Base-by-base conservation (phyloP, 2,113 vertebrate species). In the Paramormyrops kingsleyae region DNA sequence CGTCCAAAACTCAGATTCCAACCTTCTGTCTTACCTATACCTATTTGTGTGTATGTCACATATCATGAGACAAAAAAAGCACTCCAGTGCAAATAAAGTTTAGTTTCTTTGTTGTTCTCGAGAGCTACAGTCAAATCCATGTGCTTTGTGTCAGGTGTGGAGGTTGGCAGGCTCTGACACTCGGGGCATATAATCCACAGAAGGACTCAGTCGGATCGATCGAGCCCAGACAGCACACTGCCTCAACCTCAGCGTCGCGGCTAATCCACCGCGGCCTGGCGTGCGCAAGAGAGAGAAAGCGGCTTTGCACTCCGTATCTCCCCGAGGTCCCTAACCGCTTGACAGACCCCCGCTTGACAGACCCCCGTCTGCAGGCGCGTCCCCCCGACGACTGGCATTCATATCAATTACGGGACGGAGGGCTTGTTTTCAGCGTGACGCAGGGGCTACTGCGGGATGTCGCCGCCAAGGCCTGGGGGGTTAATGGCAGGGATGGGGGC, bases 361-460 rank as follows among this genome's bases (percentile, higher is more conserved):
- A 87, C 90, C 88, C 88, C 91, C 90, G 53, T 92, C 92, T 92
- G 90, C 87, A 62, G 89, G 83, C 87, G 89, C 92, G 87, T 93
- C 91, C 92, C 91, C 83, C 89, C 90, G 62, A 88, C 91, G 93
- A 92, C 87, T 90, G 90, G 89, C 92, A 91, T 94, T 92, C 17
- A 88, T 95, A 92, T 93, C 91, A 87, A 93, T 95, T 95, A 95
- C 93, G 93, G 91, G 90, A 92, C 49, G 17, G 31, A 83, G 0
- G 50, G 89, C 92, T 92, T 92, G 91, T 92, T 93, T 94, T 93
- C 90, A 90, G 92, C 91, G 49, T 90, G 92, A 89, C 92, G 91
- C 89, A 89, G 90, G 88, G 80, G 44, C 90, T 42, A 27, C 56
- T 2, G 27, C 19, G 21, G 62, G 88, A 91, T 46, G n/a, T 5